Base-by-base conservation (phyloP, 1,140 invertebrate genomes). In the Bombus impatiens region DNA sequence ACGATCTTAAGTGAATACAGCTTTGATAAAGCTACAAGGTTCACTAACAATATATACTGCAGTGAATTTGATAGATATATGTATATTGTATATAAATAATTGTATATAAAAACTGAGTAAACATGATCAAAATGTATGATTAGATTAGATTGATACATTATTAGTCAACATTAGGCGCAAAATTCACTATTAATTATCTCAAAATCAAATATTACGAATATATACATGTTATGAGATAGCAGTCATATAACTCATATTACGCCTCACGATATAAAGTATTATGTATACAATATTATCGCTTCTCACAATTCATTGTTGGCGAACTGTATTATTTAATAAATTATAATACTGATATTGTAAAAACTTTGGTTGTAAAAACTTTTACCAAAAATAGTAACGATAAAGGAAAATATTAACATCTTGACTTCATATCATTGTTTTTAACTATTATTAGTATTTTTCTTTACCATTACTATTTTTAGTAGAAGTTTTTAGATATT, bases 1-100 rank as follows among this genome's bases (percentile, higher is more conserved):
- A 86, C 95, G 95, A 78, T 92, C 94, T 0, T 94, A 94, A 91
- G 59, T 42, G 71, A 47, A 74, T 70, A 35, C 35, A 68, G 0
- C 1, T 28, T 32, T 47, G 10, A 22, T 47, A 18, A 47, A 47
- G 3, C 10, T 68, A 42, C 32, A 6, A 40, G n/a, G 8, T 22
- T n/a, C 44, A 22, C 28, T 3, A 53, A 47, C 10, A 53, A 53
- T 32, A 25, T 37, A 59, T 12, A 47, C 44, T 75, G 28, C 15
- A 68, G 68, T 22, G 32, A 57, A 77, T 44, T 71, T 76, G 62
- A 77, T 71, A 42, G 9, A 6, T 22, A 59, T 78, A 57, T 44
- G 65, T 62, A n/a, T 62, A n/a, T 80, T 77, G n/a, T 68, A 44
- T 37, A 76, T 44, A 57, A 76, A 68, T 82, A 59, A 44, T 57